A percentile compares a stretch with the other conserved stretches of the same genome.
Evolutionary conservation across 2,113 vertebrate species (phyloP).

Genomic region (Spheniscus mendiculus): DNA sequence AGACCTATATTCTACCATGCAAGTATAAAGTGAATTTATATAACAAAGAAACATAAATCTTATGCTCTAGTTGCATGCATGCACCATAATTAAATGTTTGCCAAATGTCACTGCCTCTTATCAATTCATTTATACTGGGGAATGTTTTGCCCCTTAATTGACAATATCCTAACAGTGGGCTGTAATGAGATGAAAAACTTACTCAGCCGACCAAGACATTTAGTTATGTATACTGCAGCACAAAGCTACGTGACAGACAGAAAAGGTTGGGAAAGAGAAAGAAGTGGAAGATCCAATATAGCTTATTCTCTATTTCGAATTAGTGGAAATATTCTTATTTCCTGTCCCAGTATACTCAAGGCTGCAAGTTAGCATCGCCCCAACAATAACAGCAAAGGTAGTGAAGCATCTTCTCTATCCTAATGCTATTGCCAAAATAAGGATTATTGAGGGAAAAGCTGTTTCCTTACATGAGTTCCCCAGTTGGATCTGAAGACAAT

Average conservation of each 20-base stretch:
- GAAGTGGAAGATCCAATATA: neutral
- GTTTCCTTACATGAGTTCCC: neutral
- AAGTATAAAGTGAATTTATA: neutral
- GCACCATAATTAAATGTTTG: slow-evolving; percentile 15
- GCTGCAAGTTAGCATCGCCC: neutral
- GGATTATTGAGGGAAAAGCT: neutral
- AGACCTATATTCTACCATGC: neutral
- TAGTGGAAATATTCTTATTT: neutral
- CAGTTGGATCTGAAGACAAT: fast-evolving
- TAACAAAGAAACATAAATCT: neutral
- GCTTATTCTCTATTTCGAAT: neutral
- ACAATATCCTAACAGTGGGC: slow-evolving; percentile 1
- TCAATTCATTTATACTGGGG: slow-evolving; percentile 21
- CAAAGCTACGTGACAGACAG: neutral
- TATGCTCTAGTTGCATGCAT: neutral
- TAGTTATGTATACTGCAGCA: neutral
- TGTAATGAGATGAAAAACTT: slow-evolving; percentile 33
- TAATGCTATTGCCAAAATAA: neutral
- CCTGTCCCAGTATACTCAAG: neutral
- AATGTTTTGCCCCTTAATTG: slow-evolving; percentile 43
- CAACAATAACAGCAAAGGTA: neutral
- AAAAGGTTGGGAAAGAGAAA: neutral
- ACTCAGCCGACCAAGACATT: slow-evolving; percentile 29
- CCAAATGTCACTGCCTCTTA: slow-evolving; percentile 27
- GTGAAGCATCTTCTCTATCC: neutral